Base-by-base conservation (phyloP, 2,113 vertebrate species). In the Alethe castanea region DNA sequence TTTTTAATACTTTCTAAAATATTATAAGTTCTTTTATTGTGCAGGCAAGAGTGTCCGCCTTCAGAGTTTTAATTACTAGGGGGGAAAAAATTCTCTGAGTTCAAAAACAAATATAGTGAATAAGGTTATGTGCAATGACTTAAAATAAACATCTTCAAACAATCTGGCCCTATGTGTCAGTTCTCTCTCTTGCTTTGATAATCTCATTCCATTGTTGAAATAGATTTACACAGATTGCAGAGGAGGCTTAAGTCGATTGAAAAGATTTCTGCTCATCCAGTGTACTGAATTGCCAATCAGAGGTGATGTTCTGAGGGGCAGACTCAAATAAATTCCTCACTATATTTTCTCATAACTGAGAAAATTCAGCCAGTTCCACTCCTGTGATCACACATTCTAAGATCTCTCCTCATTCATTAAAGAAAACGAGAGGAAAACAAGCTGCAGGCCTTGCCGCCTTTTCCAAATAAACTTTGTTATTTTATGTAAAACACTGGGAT, bases 91-190 rank as follows among this genome's bases (percentile, higher is more conserved):
- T 35, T 80, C 60, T 87, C 65, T 0, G 13, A 60, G 60, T 92
- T 88, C 38, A 89, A 79, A 92, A 95, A 54, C 40, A 81, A 90
- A 91, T 90, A 81, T 54, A 88, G 88, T 96, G 83, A 83, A 94
- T 90, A 61, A 78, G 82, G 83, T 67, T 90, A 86, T 90, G 48
- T 81, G 90, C 90, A 96, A 84, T 61, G 40, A 65, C 86, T 94
- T 92, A 96, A 95, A 96, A 97, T 95, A 97, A 95, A 90, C 86
- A 88, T 84, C 80, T 94, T 96, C 90, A 94, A 94, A 90, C 92
- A 92, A 93, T 95, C 88, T 96, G 94, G 80, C 56, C 82, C 61
- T 57, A 53, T 78, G 56, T 96, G 93, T 95, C 93, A 96, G 64
- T 81, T 90, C 56, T 69, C 92, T 74, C 76, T 92, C 76, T 26